These are phyloP conservation scores for Gymnothorax javanicus DNA, from an alignment of 2,797 vertebrate species.

Conservation along the genomic window DNA sequence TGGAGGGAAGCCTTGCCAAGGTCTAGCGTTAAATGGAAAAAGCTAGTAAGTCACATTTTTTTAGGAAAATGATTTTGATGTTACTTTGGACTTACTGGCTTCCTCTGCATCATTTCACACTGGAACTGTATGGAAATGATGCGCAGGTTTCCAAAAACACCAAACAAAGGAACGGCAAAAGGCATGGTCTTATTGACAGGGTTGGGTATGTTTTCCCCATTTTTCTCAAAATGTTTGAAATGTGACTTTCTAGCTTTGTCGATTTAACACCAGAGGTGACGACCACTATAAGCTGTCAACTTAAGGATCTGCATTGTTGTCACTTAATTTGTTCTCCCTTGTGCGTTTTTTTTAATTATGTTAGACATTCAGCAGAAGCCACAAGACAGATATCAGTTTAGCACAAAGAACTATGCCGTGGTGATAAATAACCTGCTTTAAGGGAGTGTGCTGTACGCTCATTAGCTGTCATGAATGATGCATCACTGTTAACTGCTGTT, in stretches of 20 bases:
- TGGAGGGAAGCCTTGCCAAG: neutral
- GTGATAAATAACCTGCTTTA: neutral
- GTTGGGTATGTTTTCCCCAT: no score
- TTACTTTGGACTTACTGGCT: no score
- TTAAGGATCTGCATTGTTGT: neutral
- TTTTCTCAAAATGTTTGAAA: no score
- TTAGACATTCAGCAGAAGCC: neutral
- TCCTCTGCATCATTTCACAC: no score
- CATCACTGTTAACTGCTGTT: neutral
- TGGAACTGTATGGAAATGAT: no score
- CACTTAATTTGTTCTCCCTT: neutral
- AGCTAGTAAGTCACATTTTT: no score
- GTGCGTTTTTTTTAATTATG: neutral
- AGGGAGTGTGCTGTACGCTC: neutral
- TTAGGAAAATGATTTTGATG: no score
- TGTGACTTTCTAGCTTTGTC: no score
- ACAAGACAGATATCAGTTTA: neutral
- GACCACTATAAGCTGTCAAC: neutral
- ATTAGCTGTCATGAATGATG: neutral
- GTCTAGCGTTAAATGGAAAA: no score
- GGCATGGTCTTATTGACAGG: no score
- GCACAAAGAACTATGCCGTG: neutral
- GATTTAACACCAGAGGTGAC: neutral
- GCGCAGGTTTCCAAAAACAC: no score
- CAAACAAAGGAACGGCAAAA: no score